Conservation (phyloP, 2,888 invertebrate species). For the Charanyca ferruginea region DNA sequence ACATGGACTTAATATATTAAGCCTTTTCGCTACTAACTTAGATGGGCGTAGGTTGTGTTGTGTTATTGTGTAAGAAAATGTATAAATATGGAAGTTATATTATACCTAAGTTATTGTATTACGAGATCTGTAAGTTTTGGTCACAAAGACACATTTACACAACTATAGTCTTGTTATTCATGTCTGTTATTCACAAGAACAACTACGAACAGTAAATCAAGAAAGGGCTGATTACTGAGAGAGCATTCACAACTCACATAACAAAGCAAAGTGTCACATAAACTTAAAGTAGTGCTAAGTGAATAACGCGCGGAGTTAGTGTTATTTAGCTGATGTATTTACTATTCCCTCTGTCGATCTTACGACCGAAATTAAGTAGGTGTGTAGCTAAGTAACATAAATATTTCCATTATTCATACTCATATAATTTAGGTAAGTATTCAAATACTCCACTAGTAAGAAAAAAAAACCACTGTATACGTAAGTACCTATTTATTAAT, state of each 20-base stretch:
- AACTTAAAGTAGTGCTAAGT: conserved; percentile 56
- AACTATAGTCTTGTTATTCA: conserved; percentile 38
- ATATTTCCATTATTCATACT: conserved; percentile 4
- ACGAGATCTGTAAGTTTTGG: conserved; percentile 20
- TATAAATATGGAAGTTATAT: neutral
- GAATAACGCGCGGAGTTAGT: conserved; percentile 51
- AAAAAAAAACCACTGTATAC: neutral
- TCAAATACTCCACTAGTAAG: neutral
- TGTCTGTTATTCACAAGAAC: conserved; percentile 32
- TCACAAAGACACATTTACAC: conserved; percentile 32
- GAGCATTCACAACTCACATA: conserved; percentile 48
- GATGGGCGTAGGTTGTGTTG: neutral
- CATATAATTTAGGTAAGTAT: neutral
- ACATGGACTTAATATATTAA: neutral
- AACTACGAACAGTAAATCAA: conserved; percentile 43
- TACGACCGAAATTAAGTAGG: conserved; percentile 29
- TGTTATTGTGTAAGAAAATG: neutral
- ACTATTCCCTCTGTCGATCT: conserved; percentile 45
- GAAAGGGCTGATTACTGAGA: conserved; percentile 47
- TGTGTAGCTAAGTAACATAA: neutral
- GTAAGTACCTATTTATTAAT: conserved; percentile 10
- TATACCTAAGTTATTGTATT: conserved; percentile 21
- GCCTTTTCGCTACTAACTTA: neutral
- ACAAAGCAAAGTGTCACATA: conserved; percentile 55
- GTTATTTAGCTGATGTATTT: conserved; percentile 48